These are phyloP conservation scores for Chamaea fasciata DNA, from an alignment of 2,113 vertebrate species.

Conservation along the genomic window DNA sequence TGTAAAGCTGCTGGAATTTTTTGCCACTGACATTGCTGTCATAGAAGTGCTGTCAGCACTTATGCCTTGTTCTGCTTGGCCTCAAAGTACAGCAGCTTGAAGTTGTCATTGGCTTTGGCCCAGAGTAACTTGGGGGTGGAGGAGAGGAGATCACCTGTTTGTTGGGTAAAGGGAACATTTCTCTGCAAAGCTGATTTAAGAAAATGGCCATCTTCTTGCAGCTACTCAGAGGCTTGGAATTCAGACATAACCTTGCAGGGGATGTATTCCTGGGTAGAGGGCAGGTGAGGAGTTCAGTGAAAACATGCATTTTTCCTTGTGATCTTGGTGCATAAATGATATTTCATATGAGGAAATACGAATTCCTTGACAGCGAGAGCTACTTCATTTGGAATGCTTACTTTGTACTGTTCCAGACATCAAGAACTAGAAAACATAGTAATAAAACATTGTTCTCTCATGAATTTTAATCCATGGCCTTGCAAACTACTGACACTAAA, in stretches of 20 bases:
- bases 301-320: slow-evolving; percentile 12
- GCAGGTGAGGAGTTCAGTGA: slow-evolving; percentile 11
- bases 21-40: neutral
- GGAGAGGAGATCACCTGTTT: neutral
- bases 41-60: neutral
- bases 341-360: neutral
- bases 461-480: slow-evolving; percentile 11
- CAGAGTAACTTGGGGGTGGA: neutral
- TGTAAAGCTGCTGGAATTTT: neutral
- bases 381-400: neutral
- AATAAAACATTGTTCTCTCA: neutral
- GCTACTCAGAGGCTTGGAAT: slow-evolving; percentile 22
- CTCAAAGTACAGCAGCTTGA: neutral
- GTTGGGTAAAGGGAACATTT: neutral
- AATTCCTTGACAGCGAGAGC: neutral
- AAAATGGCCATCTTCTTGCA: neutral
- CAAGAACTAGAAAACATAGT: neutral
- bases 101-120: neutral
- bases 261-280: neutral
- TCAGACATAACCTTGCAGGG: neutral
- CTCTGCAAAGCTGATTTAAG: neutral
- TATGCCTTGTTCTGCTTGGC: neutral
- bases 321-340: neutral
- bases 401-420: neutral
- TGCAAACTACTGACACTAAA: slow-evolving; percentile 13